Percentiles rank a stretch among this genome's conserved stretches.
phyloP scores from a whole-genome alignment of 2,113 vertebrate genomes.

The Pheucticus melanocephalus region DNA sequence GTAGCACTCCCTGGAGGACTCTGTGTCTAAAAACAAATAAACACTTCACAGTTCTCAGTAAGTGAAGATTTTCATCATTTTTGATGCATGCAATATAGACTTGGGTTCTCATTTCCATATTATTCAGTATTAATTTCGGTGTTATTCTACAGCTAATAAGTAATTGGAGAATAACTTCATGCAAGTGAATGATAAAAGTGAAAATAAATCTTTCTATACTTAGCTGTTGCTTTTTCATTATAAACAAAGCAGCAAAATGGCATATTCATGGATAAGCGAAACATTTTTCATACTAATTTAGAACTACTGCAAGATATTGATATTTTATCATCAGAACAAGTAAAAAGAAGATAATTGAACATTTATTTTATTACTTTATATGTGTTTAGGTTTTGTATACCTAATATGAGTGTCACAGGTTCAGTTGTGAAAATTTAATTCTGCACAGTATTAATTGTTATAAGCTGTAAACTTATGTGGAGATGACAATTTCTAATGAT shows the following conservation, averaged over 20 bases:
- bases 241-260: background rate
- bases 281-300: background rate
- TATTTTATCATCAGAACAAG: background rate
- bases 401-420: background rate
- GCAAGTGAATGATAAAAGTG: background rate
- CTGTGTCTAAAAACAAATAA: conserved; percentile 53
- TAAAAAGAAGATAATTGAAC: background rate
- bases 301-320: background rate
- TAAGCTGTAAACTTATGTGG: background rate
- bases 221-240: background rate
- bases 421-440: background rate
- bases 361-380: background rate
- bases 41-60: conserved; percentile 39
- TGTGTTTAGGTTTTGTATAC: background rate
- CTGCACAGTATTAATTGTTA: background rate
- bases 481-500: background rate
- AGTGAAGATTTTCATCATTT: conserved; percentile 5
- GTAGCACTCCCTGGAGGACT: conserved; percentile 64
- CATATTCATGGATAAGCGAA: background rate
- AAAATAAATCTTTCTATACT: background rate
- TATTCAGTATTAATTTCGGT: background rate
- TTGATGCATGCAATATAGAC: conserved; percentile 27
- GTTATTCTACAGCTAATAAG: conserved; percentile 3
- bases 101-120: background rate
- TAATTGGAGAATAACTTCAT: conserved; percentile 1